Percentiles rank a stretch among this genome's conserved stretches.
Evolutionary conservation across 2,888 invertebrate species (phyloP).

Genomic region (Erynnis tages): DNA sequence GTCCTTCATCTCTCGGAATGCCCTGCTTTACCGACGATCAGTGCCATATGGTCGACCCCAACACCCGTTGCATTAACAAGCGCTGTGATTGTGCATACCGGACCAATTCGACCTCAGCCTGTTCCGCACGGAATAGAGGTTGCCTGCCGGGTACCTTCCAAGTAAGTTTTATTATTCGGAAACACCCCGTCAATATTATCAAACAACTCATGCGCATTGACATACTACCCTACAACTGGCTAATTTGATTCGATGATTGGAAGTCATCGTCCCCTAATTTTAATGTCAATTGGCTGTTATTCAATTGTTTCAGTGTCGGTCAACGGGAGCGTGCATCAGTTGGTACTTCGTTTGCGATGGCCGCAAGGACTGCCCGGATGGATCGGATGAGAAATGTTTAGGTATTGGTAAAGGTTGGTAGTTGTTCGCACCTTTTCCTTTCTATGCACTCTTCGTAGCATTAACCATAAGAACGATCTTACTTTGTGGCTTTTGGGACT

Average conservation of each 20-base stretch:
- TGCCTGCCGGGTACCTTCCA: slow-evolving; percentile 93
- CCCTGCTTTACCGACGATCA: slow-evolving; percentile 88
- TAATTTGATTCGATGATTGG: slow-evolving; percentile 19
- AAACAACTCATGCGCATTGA: not conserved
- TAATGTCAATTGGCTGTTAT: slow-evolving; percentile 25
- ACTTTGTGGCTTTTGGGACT: slow-evolving; percentile 11
- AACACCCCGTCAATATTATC: no score
- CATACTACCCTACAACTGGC: slow-evolving; percentile 18
- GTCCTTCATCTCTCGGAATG: slow-evolving; percentile 88
- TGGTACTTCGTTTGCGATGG: slow-evolving; percentile 97
- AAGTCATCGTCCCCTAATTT: slow-evolving; percentile 18
- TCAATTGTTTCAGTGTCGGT: slow-evolving; percentile 85
- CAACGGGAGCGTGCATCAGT: slow-evolving; percentile 92
- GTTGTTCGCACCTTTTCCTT: slow-evolving; percentile 52
- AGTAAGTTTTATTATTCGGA: slow-evolving; percentile 70
- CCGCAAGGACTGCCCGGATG: slow-evolving; percentile 91
- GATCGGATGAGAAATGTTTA: slow-evolving; percentile 92
- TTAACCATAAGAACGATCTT: not conserved
- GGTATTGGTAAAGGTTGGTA: slow-evolving; percentile 74
- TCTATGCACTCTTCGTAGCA: slow-evolving; percentile 31
- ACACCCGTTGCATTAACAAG: slow-evolving; percentile 88
- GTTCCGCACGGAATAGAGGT: slow-evolving; percentile 87
- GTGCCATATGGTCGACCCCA: slow-evolving; percentile 89
- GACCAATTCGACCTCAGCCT: slow-evolving; percentile 82
- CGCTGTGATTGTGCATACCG: slow-evolving; percentile 88